These are phyloP conservation scores for Sialis fuliginosa DNA, from an alignment of 2,888 invertebrate genomes.

Conservation along the genomic window DNA sequence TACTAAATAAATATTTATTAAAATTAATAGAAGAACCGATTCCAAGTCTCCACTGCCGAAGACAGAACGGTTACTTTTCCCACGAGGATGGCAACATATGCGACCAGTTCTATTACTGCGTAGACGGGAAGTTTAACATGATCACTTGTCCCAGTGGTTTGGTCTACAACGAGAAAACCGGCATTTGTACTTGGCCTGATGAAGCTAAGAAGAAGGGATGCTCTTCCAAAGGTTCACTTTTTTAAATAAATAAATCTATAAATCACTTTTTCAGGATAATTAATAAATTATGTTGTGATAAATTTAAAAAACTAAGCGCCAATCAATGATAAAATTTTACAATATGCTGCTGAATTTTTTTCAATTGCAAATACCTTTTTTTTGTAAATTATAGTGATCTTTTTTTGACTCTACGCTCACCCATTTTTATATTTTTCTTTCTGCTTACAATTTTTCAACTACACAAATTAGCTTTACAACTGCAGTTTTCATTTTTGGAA, in stretches of 20 bases:
- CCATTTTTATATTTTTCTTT: too few relatives aligned
- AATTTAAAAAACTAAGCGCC: too few relatives aligned
- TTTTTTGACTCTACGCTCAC: too few relatives aligned
- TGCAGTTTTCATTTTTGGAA: too few relatives aligned
- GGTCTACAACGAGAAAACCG: conserved; percentile 74
- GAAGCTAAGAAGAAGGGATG: conserved; percentile 78
- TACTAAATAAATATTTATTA: background rate
- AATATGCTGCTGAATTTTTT: too few relatives aligned
- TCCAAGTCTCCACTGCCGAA: conserved; percentile 54
- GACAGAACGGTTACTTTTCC: conserved; percentile 75
- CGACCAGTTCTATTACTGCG: conserved; percentile 77
- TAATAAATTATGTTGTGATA: background rate
- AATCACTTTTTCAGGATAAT: background rate
- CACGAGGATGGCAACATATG: conserved; percentile 63
- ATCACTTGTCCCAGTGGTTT: conserved; percentile 75
- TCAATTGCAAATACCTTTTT: too few relatives aligned
- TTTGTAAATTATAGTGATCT: too few relatives aligned
- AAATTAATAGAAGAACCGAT: conserved; percentile 46
- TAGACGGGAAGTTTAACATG: conserved; percentile 77
- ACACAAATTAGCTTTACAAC: too few relatives aligned
- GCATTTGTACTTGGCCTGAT: conserved; percentile 86
- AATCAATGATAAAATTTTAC: too few relatives aligned
- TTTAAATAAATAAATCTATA: background rate
- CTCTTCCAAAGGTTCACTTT: conserved; percentile 45
- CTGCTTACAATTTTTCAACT: too few relatives aligned